A percentile compares a stretch with the other conserved stretches of the same genome.
phyloP scores from a whole-genome alignment of 2,113 vertebrate species.

The Nothocercus julius region DNA sequence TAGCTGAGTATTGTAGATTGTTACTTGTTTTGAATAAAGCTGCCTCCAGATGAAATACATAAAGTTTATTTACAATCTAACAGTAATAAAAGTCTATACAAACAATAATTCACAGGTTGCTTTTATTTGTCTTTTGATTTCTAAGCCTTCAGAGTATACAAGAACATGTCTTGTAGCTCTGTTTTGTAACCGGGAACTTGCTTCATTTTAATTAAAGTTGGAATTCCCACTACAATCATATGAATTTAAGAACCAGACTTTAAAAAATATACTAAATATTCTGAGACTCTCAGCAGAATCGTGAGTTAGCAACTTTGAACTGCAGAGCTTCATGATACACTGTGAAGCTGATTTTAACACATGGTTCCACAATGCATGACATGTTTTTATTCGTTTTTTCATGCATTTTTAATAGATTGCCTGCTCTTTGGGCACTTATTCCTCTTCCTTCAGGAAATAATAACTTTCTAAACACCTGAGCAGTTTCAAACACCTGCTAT shows the following conservation, averaged over 20 bases:
- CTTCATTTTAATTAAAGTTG: slow-evolving; percentile 54
- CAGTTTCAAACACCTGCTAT: slow-evolving; percentile 14
- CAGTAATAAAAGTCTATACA: slow-evolving; percentile 24
- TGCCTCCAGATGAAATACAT: slow-evolving; percentile 24
- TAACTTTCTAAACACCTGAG: slow-evolving; percentile 27
- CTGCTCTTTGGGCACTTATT: slow-evolving; percentile 31
- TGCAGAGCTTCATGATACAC: slow-evolving; percentile 38
- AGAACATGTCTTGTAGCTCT: neutral
- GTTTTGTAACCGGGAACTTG: slow-evolving; percentile 14
- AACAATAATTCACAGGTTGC: slow-evolving; percentile 30
- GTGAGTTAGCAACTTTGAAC: slow-evolving; percentile 16
- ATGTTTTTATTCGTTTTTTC: neutral
- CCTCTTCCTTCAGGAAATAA: slow-evolving; percentile 30
- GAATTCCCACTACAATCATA: slow-evolving; percentile 36
- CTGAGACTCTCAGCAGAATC: slow-evolving; percentile 35
- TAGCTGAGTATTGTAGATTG: neutral
- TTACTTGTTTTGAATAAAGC: slow-evolving; percentile 45
- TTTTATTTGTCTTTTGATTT: slow-evolving; percentile 58
- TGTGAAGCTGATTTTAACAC: slow-evolving; percentile 56
- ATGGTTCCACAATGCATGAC: slow-evolving; percentile 17
- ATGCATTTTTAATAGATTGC: slow-evolving; percentile 22
- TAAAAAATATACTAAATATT: slow-evolving; percentile 22
- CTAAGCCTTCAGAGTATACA: slow-evolving; percentile 40
- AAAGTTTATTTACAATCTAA: slow-evolving; percentile 59
- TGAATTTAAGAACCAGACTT: slow-evolving; percentile 42